These are phyloP conservation scores for Paedocypris micromegethes DNA, from an alignment of 2,797 vertebrate genomes.

Conservation along the genomic window DNA sequence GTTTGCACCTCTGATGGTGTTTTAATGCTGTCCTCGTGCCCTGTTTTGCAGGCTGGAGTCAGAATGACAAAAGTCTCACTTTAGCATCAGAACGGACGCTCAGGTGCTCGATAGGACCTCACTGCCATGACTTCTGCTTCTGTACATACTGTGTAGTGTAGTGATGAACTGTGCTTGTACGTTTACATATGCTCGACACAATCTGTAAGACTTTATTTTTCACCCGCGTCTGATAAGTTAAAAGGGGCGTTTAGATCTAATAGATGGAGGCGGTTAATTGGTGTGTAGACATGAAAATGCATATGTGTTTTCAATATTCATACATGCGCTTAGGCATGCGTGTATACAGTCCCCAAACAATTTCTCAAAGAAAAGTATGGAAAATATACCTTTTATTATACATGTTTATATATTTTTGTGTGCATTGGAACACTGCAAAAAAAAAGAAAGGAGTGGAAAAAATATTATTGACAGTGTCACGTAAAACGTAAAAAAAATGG, in stretches of 20 bases:
- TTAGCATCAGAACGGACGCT: constrained; percentile 47
- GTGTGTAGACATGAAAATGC: constrained; percentile 38
- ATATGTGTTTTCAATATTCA: constrained; percentile 11
- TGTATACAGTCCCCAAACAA: too few relatives aligned
- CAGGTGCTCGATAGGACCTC: constrained; percentile 48
- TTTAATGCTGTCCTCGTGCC: constrained; percentile 42
- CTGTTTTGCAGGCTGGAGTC: constrained; percentile 52
- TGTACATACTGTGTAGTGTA: constrained; percentile 3
- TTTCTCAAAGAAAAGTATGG: too few relatives aligned
- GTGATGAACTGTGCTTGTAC: constrained; percentile 6
- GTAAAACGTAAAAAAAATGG: too few relatives aligned
- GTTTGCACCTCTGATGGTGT: constrained; percentile 24
- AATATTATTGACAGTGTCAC: too few relatives aligned
- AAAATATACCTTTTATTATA: too few relatives aligned
- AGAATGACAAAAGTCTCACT: constrained; percentile 45
- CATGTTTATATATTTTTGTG: too few relatives aligned
- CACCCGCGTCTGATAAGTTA: too few relatives aligned
- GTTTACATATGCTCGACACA: constrained; percentile 1
- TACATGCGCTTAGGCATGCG: too few relatives aligned
- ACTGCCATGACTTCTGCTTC: constrained; percentile 34
- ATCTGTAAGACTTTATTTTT: neutral
- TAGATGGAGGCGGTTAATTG: too few relatives aligned
- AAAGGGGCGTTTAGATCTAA: too few relatives aligned
- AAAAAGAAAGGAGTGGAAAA: too few relatives aligned
- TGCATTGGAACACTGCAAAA: too few relatives aligned